Evolutionary conservation across 2,888 invertebrate genomes (phyloP).

Genomic region (Hirudinaria manillensis): DNA sequence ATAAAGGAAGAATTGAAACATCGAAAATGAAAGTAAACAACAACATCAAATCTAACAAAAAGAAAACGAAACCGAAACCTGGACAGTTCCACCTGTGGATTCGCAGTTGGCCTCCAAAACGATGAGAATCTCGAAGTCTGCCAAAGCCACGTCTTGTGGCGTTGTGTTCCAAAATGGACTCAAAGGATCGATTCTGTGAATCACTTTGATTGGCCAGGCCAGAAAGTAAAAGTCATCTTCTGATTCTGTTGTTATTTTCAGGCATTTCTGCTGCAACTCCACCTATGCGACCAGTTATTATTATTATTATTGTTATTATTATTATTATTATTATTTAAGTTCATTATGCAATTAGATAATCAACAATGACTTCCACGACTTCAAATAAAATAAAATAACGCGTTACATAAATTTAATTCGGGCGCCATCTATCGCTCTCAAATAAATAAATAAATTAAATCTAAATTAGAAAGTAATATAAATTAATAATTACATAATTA

Average conservation of each 20-base stretch:
- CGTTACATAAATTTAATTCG: background rate
- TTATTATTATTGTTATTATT: background rate
- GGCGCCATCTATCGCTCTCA: background rate
- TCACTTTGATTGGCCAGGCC: slow-evolving; percentile 93
- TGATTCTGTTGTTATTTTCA: slow-evolving; percentile 76
- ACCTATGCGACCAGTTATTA: slow-evolving; percentile 65
- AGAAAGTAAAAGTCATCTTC: slow-evolving; percentile 82
- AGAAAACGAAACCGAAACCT: no score
- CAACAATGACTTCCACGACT: no score
- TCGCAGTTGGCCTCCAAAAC: slow-evolving; percentile 39
- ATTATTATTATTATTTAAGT: background rate
- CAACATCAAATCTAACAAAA: no score
- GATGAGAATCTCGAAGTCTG: slow-evolving; percentile 39
- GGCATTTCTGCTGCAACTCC: slow-evolving; percentile 85
- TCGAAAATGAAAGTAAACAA: no score
- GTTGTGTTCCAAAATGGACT: slow-evolving; percentile 38
- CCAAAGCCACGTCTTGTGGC: slow-evolving; percentile 35
- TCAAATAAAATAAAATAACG: no score
- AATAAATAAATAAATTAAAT: no score
- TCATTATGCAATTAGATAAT: background rate
- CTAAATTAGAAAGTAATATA: background rate
- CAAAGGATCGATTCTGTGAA: slow-evolving; percentile 48
- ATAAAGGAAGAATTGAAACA: no score
- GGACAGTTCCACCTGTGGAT: slow-evolving; percentile 37
- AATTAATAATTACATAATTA: background rate